Evolutionary conservation across 1,140 invertebrate genomes (phyloP).

Genomic region (Drosophila repleta): DNA sequence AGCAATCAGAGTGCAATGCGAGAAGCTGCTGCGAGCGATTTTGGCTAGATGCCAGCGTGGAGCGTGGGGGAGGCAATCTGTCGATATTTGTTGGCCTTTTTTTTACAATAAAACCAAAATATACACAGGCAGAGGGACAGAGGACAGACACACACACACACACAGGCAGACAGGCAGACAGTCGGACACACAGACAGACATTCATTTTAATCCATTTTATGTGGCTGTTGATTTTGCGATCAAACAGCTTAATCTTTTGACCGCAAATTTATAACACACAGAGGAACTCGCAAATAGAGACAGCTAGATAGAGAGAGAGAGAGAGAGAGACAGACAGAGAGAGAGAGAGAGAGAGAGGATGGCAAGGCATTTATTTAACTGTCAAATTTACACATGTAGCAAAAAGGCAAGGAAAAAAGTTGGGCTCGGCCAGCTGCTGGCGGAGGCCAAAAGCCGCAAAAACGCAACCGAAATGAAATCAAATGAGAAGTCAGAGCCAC

Average conservation of each 20-base stretch:
- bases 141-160: neutral
- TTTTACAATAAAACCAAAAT: neutral
- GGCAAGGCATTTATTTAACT: slow-evolving; percentile 68
- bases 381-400: slow-evolving; percentile 73
- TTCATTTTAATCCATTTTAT: slow-evolving; percentile 77
- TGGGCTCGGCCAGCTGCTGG: slow-evolving; percentile 16
- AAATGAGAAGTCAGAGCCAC: slow-evolving; percentile 56
- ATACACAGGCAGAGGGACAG: neutral
- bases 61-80: slow-evolving; percentile 6
- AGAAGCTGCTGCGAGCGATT: slow-evolving; percentile 13
- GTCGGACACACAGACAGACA: no score
- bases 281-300: neutral
- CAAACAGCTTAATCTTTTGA: slow-evolving; percentile 75
- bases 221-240: slow-evolving; percentile 78
- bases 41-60: slow-evolving; percentile 25
- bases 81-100: slow-evolving; percentile 19
- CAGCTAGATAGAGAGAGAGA: neutral
- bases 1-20: slow-evolving; percentile 70
- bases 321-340: neutral
- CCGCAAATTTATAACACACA: slow-evolving; percentile 69
- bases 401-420: slow-evolving; percentile 32
- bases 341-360: neutral
- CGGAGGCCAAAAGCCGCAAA: slow-evolving; percentile 59
- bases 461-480: slow-evolving; percentile 73
- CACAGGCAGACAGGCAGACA: slow-evolving; percentile 12